Conservation (phyloP, 2,888 invertebrate genomes). For the Hoplodrina blanda region DNA sequence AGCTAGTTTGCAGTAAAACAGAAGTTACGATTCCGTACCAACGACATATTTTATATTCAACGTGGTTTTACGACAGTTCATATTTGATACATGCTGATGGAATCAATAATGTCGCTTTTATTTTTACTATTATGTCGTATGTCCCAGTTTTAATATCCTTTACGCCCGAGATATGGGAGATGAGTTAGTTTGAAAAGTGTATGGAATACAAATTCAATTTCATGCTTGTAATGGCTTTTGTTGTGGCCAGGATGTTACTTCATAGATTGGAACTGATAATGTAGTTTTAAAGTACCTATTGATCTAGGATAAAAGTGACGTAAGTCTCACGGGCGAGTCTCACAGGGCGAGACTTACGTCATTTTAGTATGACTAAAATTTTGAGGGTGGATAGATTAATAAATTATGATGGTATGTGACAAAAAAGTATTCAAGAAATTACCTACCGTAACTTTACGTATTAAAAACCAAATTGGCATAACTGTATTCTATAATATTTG, state of each 20-base stretch:
- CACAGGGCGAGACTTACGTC: too few species aligned
- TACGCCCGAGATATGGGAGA: background rate
- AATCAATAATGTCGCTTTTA: conserved; percentile 72
- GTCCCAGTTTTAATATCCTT: conserved; percentile 44
- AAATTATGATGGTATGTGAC: too few species aligned
- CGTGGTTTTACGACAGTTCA: conserved; percentile 68
- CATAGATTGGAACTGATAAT: conserved; percentile 16
- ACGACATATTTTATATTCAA: conserved; percentile 68
- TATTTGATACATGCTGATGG: conserved; percentile 66
- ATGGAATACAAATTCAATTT: conserved; percentile 42
- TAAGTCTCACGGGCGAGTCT: too few species aligned
- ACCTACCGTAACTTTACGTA: too few species aligned
- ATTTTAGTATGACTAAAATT: too few species aligned
- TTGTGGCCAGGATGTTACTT: background rate
- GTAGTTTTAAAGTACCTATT: background rate
- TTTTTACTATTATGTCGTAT: conserved; percentile 33
- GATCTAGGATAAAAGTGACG: too few species aligned
- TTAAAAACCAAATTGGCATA: too few species aligned
- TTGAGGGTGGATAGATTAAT: too few species aligned
- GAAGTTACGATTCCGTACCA: conserved; percentile 54
- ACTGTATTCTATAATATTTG: too few species aligned
- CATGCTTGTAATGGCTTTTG: conserved; percentile 18
- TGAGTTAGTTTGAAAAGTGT: conserved; percentile 28
- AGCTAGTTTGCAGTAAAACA: conserved; percentile 66
- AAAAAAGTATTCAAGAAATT: too few species aligned